phyloP scores from a whole-genome alignment of 2,797 vertebrate species.

The Setipinna tenuifilis region DNA sequence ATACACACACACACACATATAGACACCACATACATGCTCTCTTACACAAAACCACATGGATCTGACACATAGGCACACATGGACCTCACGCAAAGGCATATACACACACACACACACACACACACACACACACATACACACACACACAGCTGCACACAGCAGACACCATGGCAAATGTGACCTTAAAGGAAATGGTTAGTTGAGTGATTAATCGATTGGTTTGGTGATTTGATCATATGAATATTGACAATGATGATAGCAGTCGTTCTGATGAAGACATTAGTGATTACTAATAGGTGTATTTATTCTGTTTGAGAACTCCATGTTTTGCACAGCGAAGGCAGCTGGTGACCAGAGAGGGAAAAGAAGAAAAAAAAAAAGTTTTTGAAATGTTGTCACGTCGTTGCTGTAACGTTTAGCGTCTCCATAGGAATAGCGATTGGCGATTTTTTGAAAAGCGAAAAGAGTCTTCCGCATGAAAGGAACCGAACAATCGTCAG shows the following conservation, averaged over 20 bases:
- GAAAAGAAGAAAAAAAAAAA: constrained; percentile 60
- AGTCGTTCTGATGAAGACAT: constrained; percentile 69
- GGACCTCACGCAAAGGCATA: not conserved
- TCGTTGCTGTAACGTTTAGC: constrained; percentile 70
- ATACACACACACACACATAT: not conserved
- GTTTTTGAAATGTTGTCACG: constrained; percentile 65
- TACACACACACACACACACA: not conserved
- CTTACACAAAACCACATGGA: not conserved
- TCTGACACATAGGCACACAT: too few relatives aligned
- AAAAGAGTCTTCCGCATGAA: constrained; percentile 72
- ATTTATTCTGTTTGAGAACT: constrained; percentile 94
- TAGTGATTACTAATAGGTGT: constrained; percentile 79
- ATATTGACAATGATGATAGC: constrained; percentile 51
- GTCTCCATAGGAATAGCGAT: constrained; percentile 50
- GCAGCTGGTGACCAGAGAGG: constrained; percentile 91
- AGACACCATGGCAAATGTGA: constrained; percentile 64
- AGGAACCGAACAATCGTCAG: constrained; percentile 6
- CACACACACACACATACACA: not conserved
- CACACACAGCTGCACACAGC: not conserved
- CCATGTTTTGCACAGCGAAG: constrained; percentile 99
- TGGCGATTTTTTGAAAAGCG: constrained; percentile 34
- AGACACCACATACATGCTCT: not conserved
- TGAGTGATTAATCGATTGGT: constrained; percentile 67
- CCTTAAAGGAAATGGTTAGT: constrained; percentile 75
- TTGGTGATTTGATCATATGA: constrained; percentile 36